Evolutionary conservation across 2,113 vertebrate genomes (phyloP), one percentile per base, ranked within the genome.

Genomic region (Takifugu flavidus): DNA sequence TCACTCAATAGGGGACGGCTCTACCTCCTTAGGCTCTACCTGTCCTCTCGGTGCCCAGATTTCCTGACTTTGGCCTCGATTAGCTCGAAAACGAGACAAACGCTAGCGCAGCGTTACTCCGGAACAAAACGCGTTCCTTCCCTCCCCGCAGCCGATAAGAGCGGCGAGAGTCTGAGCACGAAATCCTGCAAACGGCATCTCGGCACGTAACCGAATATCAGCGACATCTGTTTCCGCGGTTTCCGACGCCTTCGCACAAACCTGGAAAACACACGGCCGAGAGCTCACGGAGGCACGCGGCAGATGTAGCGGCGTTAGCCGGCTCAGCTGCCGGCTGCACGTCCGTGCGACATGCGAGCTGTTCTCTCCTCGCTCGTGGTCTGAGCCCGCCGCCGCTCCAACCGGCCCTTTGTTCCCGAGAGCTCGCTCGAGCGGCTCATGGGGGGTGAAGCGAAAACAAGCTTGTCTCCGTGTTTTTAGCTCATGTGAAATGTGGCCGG

Each of bases 1-100:
- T 25, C 76, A 78, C 68, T 76, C 72, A 72, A 80, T 70, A 78
- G 53, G 20, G 56, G 56, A 42, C 59, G 70, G 75, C 46, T 63
- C 59, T 62, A 53, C 58, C 29, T 85, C 80, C 79, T 74, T 6
- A 57, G 82, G 88, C 77, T 62, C 67, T 74, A 52, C 3, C 6
- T 59, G 15, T 73, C 51, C 70, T 62, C 50, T 53, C 31, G 46
- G n/a, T 13, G 6, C 50, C 53, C 49, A 75, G 62, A 67, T 60
- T 82, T 45, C 0, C 20, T 81, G 75, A 75, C 78, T 74, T 83
- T 29, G 13, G 12, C 43, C 49, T 74, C 76, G 78, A 75, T 20
- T 61, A 61, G 59, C 53, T 58, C 26, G n/a, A 70, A 67, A 70
- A 72, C 75, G 62, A 78, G 45, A 60, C 59, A 26, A 77, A 64